phyloP scores from a whole-genome alignment of 2,888 invertebrate species.

The Drosophila nr. medialis region DNA sequence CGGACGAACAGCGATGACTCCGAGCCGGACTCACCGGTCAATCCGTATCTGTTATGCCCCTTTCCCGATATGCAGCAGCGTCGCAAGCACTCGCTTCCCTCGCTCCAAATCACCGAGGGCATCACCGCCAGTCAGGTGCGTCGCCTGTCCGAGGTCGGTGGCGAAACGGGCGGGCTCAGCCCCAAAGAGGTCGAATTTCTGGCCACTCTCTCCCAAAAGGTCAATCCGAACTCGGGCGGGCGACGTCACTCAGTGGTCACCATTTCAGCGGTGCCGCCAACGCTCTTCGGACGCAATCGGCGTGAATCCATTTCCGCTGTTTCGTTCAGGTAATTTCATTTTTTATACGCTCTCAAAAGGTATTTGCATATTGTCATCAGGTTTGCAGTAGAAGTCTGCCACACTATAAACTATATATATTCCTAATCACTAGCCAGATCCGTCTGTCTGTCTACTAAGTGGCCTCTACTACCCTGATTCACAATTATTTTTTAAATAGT shows the following conservation, averaged over 20 bases:
- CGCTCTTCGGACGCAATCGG: conserved; percentile 92
- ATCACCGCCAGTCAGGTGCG: conserved; percentile 95
- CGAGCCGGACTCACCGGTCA: conserved; percentile 91
- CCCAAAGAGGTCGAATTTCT: conserved; percentile 93
- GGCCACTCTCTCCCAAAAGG: conserved; percentile 91
- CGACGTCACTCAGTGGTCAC: conserved; percentile 94
- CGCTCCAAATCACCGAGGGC: conserved; percentile 92
- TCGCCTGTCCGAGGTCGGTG: conserved; percentile 91
- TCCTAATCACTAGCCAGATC: neutral
- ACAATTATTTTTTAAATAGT: too few species aligned
- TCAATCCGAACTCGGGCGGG: conserved; percentile 88
- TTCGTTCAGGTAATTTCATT: conserved; percentile 85
- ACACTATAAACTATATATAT: neutral
- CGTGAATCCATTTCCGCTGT: conserved; percentile 93
- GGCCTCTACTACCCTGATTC: neutral
- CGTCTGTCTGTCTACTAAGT: neutral
- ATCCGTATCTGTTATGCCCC: conserved; percentile 92
- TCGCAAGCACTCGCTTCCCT: conserved; percentile 93
- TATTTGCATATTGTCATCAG: neutral
- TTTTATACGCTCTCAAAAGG: conserved; percentile 6
- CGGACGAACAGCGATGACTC: conserved; percentile 86
- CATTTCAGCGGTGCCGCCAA: conserved; percentile 92
- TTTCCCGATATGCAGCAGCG: conserved; percentile 90
- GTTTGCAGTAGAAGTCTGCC: neutral
- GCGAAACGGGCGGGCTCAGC: conserved; percentile 90